Evolutionary conservation across 2,888 invertebrate species (phyloP).

Genomic region (Diplolepis rosae): DNA sequence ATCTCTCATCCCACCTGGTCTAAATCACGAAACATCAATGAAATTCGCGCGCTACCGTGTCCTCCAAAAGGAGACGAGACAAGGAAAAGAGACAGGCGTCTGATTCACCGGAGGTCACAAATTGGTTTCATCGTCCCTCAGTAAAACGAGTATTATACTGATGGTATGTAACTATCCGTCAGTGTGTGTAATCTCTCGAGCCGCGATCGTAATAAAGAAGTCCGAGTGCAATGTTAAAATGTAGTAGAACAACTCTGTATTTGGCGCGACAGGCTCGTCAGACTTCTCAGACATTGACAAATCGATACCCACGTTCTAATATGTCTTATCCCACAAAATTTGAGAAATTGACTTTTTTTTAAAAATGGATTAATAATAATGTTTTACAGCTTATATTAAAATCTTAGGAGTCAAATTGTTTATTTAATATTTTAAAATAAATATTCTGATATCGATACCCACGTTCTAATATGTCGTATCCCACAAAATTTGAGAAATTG

Average conservation of each 20-base stretch:
- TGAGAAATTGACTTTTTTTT: too few relatives aligned
- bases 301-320: too few relatives aligned
- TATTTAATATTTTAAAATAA: too few relatives aligned
- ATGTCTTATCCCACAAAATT: too few relatives aligned
- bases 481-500: too few relatives aligned
- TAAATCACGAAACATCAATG: conserved; percentile 47
- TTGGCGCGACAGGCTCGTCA: background rate
- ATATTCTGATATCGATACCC: too few relatives aligned
- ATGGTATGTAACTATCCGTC: background rate
- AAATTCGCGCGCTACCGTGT: conserved; percentile 37
- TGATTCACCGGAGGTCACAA: conserved; percentile 56
- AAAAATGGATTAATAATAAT: too few relatives aligned
- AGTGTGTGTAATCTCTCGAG: background rate
- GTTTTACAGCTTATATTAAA: too few relatives aligned
- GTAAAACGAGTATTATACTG: conserved; percentile 53
- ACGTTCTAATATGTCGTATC: too few relatives aligned
- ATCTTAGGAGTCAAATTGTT: too few relatives aligned
- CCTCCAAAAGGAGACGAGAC: conserved; percentile 26
- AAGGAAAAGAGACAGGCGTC: conserved; percentile 35
- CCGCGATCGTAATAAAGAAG: background rate
- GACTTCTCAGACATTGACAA: background rate
- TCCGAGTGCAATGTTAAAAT: background rate
- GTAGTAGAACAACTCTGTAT: background rate
- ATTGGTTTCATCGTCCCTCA: conserved; percentile 66
- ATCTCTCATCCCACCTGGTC: conserved; percentile 36